A percentile compares a stretch with the other conserved stretches of the same genome.
Conservation (phyloP, 2,113 vertebrate genomes). For the Calypte anna region DNA sequence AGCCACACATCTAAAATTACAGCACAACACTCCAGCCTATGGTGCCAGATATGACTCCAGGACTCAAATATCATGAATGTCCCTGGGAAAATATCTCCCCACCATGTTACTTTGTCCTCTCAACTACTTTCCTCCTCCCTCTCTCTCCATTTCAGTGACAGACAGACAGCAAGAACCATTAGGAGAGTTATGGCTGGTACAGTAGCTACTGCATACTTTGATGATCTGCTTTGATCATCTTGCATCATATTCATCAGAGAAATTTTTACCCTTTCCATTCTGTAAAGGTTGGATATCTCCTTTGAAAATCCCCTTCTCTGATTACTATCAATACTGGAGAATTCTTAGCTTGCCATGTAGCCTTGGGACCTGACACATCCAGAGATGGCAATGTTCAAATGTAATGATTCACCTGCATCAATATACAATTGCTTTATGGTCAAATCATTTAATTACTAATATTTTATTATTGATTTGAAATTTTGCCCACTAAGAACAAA, state of each 20-base stretch:
- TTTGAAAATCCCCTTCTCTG: constrained; percentile 3
- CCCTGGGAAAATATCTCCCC: not conserved
- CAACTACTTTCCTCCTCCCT: not conserved
- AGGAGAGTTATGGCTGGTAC: not conserved
- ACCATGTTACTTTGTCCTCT: not conserved
- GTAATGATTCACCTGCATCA: not conserved
- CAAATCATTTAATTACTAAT: constrained; percentile 53
- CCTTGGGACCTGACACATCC: not conserved
- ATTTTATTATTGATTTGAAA: constrained; percentile 38
- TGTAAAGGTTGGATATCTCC: not conserved
- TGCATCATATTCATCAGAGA: constrained; percentile 16
- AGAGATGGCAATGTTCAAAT: constrained; percentile 17
- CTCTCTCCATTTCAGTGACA: not conserved
- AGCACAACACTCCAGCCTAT: not conserved
- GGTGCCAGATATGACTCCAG: not conserved
- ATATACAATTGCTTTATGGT: constrained; percentile 17
- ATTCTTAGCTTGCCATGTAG: not conserved
- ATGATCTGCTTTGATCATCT: constrained; percentile 14
- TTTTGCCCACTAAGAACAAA: not conserved
- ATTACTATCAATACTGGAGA: not conserved
- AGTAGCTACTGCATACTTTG: not conserved
- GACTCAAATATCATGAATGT: not conserved
- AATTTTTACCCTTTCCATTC: not conserved
- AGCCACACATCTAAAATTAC: not conserved
- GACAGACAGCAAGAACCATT: not conserved